A percentile compares a stretch with the other conserved stretches of the same genome.
Evolutionary conservation across 37 sponge, comb jelly and placozoan genomes (phyloP).

Genomic region (Chondrosia reniformis): DNA sequence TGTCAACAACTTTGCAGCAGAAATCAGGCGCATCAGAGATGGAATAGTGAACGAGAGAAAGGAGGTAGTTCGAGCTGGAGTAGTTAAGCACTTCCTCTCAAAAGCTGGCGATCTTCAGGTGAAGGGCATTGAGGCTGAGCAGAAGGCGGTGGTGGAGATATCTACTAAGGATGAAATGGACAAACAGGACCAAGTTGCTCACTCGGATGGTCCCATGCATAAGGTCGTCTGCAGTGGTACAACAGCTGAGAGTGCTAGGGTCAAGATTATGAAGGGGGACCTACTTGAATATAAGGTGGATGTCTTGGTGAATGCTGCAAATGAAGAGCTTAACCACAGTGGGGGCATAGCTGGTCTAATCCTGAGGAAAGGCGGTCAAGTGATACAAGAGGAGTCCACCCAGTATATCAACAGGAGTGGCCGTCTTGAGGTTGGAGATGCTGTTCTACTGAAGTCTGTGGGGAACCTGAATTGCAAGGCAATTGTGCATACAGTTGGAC

Average conservation of each 20-base stretch:
- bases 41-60: not conserved
- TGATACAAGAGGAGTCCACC: constrained; percentile 44
- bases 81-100: constrained; percentile 26
- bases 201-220: not conserved
- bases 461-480: constrained; percentile 58
- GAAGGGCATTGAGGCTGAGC: constrained; percentile 20
- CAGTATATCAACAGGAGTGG: constrained; percentile 12
- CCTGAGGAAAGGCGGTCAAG: constrained; percentile 42
- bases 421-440: constrained; percentile 40
- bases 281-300: constrained; percentile 58
- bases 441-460: constrained; percentile 25
- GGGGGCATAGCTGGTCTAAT: constrained; percentile 57
- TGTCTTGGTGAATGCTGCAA: constrained; percentile 77
- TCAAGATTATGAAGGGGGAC: constrained; percentile 46
- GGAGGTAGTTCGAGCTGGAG: constrained; percentile 24
- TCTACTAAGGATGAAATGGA: not conserved
- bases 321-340: constrained; percentile 47
- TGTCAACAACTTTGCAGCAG: not conserved
- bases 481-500: constrained; percentile 66
- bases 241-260: constrained; percentile 9
- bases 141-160: constrained; percentile 32
- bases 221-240: constrained; percentile 5
- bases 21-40: not conserved
- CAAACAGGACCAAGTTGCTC: not conserved
- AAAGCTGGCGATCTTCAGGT: not conserved